Percentiles rank a stretch among this genome's conserved stretches.
phyloP scores from a whole-genome alignment of 2,797 vertebrate species.

The Syngnathus acus region DNA sequence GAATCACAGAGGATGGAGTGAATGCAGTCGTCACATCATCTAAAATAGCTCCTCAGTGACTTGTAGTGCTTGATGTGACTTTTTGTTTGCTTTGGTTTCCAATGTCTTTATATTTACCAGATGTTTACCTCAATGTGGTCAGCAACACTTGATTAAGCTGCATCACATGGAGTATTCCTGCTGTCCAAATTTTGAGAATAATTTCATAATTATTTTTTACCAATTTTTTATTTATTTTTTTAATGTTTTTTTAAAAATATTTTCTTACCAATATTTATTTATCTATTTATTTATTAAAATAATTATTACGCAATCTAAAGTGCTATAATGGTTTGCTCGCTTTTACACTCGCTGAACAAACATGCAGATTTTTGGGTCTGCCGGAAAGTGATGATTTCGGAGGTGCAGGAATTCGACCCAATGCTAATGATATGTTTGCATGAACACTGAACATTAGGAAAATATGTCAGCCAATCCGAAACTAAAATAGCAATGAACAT shows the following conservation, averaged over 20 bases:
- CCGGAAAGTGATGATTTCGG: too few relatives aligned
- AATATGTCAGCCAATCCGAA: neutral
- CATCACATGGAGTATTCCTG: slow-evolving; percentile 2
- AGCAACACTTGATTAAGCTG: slow-evolving; percentile 5
- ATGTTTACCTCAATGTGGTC: slow-evolving; percentile 9
- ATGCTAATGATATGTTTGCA: neutral
- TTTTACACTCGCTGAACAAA: too few relatives aligned
- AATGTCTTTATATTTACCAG: slow-evolving; percentile 15
- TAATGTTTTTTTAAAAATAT: too few relatives aligned
- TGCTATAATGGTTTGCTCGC: too few relatives aligned
- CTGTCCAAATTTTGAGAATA: too few relatives aligned
- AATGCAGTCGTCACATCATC: slow-evolving; percentile 13
- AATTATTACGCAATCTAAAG: too few relatives aligned
- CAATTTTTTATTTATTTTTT: too few relatives aligned
- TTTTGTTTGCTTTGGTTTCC: slow-evolving; percentile 55
- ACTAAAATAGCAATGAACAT: slow-evolving; percentile 8
- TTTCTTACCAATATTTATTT: too few relatives aligned
- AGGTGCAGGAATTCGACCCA: too few relatives aligned
- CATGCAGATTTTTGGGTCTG: too few relatives aligned
- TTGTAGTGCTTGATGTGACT: slow-evolving; percentile 18
- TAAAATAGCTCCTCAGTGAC: slow-evolving; percentile 34
- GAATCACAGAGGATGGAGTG: slow-evolving; percentile 39
- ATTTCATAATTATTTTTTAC: too few relatives aligned
- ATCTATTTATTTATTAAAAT: too few relatives aligned
- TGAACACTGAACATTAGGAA: slow-evolving; percentile 6